phyloP scores from a whole-genome alignment of 2,113 vertebrate genomes.

The Embiotoca jacksoni region DNA sequence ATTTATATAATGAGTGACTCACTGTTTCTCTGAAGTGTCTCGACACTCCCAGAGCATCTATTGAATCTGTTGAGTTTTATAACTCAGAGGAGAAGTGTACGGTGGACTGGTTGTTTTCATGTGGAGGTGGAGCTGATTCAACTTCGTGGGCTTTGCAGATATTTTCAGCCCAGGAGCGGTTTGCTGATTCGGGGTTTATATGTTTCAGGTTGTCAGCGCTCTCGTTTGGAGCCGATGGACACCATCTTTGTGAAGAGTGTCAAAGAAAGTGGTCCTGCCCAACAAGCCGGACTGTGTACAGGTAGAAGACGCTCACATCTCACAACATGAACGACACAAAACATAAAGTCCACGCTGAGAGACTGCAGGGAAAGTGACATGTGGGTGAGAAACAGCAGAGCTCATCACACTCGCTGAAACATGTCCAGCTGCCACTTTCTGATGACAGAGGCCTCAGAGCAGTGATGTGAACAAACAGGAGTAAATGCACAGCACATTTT shows the following conservation, averaged over 20 bases:
- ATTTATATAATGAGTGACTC: too few relatives aligned
- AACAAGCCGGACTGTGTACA: constrained; percentile 91
- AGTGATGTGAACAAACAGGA: too few relatives aligned
- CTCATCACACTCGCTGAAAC: too few relatives aligned
- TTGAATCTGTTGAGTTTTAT: too few relatives aligned
- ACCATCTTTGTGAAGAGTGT: constrained; percentile 98
- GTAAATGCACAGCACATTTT: too few relatives aligned
- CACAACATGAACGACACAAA: not conserved
- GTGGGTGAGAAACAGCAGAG: too few relatives aligned
- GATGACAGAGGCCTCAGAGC: too few relatives aligned
- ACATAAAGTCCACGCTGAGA: not conserved
- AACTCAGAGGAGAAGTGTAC: not conserved
- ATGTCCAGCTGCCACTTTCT: too few relatives aligned
- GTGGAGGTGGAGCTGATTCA: constrained; percentile 1
- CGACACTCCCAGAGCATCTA: not conserved
- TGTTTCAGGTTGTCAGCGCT: constrained; percentile 67
- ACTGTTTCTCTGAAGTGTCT: not conserved
- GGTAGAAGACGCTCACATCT: constrained; percentile 79
- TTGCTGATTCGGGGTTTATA: not conserved
- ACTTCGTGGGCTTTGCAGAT: not conserved
- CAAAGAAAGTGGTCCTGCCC: constrained; percentile 91
- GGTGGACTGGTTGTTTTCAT: too few relatives aligned
- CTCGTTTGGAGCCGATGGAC: constrained; percentile 93
- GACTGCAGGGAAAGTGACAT: not conserved
- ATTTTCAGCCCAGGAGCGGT: too few relatives aligned